Evolutionary conservation across 2,888 invertebrate genomes (phyloP), one percentile per base, ranked within the genome.

Genomic region (Andrena fulva): DNA sequence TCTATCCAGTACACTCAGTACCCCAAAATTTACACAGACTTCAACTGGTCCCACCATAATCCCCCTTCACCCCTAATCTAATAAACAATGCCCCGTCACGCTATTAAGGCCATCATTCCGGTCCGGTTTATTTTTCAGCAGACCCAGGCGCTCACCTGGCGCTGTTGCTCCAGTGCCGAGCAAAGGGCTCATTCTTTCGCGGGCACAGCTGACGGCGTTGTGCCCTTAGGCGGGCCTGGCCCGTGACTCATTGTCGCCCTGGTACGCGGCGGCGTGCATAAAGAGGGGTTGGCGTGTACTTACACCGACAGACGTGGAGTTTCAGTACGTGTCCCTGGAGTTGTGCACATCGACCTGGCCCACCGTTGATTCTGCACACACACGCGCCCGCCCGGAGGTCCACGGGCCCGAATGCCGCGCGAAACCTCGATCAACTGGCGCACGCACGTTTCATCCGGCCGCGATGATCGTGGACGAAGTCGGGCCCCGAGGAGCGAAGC

Each of bases 321-420:
- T 77, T 85, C 89, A 71, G 83, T 73, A 71, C 70, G 78, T 77
- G 73, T 69, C 75, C 68, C 80, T 69, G 70, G 80, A 71, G 74
- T 81, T 76, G 75, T 82, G 89, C 84, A 87, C 88, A 88, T 88
- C 87, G 89, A 88, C 87, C 80, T 88, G 86, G 86, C 50, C 79
- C 87, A 71, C 63, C 76, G 84, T 75, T 35, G 75, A 66, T 76
- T 73, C 42, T 33, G 60, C 73, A 42, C 42, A 68, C 68, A 69
- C 75, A 64, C 72, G 56, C 62, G 56, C 68, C 64, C 54, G 35
- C 68, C 60, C 60, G 68, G 69, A 69, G 68, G 52, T 24, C 35
- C 59, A 3, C 52, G 27, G 69, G 66, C 62, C 63, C 54, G 50
- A 33, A 66, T 62, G 63, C 71, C 52, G 31, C 42, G 64, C 48